These are phyloP conservation scores for Cyphomyrus discorhynchus DNA, from an alignment of 2,113 vertebrate genomes.

Conservation along the genomic window DNA sequence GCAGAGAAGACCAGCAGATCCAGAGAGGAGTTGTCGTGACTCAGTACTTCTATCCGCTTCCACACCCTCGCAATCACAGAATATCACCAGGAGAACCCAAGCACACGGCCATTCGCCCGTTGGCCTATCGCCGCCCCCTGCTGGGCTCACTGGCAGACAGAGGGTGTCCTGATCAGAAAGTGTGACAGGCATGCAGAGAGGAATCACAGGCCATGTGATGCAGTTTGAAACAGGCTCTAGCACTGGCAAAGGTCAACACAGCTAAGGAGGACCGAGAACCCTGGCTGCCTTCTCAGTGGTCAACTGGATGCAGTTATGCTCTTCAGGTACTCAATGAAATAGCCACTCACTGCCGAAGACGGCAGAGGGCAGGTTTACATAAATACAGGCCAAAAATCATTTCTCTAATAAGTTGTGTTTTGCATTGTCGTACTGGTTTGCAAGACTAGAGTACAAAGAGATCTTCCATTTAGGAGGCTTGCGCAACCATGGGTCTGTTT, in stretches of 20 bases:
- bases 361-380: background rate
- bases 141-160: background rate
- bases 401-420: background rate
- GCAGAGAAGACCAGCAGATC: background rate
- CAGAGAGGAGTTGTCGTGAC: background rate
- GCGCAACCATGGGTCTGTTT: background rate
- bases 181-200: conserved; percentile 12
- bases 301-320: background rate
- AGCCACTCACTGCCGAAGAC: background rate
- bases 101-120: background rate
- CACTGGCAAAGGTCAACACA: conserved; percentile 10
- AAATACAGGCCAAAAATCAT: background rate
- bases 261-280: background rate
- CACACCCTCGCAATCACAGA: background rate
- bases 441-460: background rate
- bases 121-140: background rate
- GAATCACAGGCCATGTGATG: background rate
- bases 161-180: conserved; percentile 1
- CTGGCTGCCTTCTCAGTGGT: background rate
- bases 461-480: background rate
- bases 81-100: background rate
- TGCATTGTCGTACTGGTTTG: background rate
- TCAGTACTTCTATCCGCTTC: background rate
- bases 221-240: background rate
- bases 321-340: background rate